Base-by-base conservation (phyloP, 1,140 invertebrate species). In the Ips nitidus region DNA sequence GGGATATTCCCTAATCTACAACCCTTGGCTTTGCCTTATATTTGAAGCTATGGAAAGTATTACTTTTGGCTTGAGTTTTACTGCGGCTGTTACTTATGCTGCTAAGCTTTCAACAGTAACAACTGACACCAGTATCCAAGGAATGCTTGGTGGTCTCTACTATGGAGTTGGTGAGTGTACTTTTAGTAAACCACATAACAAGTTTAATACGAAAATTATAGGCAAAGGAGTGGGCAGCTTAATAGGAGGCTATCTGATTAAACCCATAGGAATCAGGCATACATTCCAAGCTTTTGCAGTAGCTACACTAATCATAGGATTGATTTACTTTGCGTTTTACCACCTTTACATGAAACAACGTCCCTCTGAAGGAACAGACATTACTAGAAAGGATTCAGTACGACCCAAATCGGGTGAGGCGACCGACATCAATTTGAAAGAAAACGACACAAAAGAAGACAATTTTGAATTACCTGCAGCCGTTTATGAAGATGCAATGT, bases 21-120 rank as follows among this genome's bases (percentile, higher is more conserved):
- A 92, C 79, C 90, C 91, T 7, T 94, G 91, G 91, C 84, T 88
- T 76, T 91, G 89, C 68, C 81, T 95, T 47, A 85, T 91, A 41
- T 92, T 94, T 76, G 94, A 95, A 81, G 88, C 90, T 6, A 83
- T 94, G 80, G 92, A 94, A 83, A 90, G 89, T 1, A 87, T 94
- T 57, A 94, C 92, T n/a, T 89, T 90, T 71, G 90, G 91, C 8
- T 80, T 95, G 55, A 89, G 91, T 72, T 91, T 91, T 79, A 93
- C 92, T 0, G 90, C 92, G 1, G 90, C 91, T 5, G 89, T 93
- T 2, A 92, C 91, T 39, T 94, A 94, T 75, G 91, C 90, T 1
- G 91, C 90, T 2, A 87, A 88, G 69, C 82, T 94, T 2, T 90
- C 91, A 6, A 91, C 91, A 2, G 86, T 86, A n/a, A 88, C 91